Percentiles rank a stretch among this genome's conserved stretches.
These are phyloP conservation scores for Maconellicoccus hirsutus DNA, from an alignment of 1,140 invertebrate species.

Conservation along the genomic window DNA sequence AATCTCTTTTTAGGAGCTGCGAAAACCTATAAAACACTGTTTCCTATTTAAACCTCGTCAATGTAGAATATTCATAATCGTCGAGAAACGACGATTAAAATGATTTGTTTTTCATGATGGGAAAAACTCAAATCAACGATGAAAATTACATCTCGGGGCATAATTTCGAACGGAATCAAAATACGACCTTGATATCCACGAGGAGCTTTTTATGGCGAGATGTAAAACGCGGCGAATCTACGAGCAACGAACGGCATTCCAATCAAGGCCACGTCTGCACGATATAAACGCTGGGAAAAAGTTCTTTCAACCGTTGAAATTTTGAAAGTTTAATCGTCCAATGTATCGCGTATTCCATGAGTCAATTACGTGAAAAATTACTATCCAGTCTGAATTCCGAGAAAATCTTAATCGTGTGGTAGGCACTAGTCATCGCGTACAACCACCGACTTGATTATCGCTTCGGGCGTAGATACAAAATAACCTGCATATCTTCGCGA, in stretches of 20 bases:
- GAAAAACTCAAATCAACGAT: no score
- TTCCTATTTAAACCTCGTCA: no score
- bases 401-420: neutral
- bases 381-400: neutral
- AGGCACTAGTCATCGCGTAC: neutral
- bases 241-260: neutral
- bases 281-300: neutral
- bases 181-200: no score
- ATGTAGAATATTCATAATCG: no score
- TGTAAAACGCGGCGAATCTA: no score
- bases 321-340: neutral
- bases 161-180: no score
- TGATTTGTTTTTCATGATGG: no score
- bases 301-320: neutral
- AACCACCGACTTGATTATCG: neutral
- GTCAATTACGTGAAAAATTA: neutral
- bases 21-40: no score
- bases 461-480: neutral
- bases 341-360: neutral
- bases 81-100: no score
- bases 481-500: neutral
- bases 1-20: no score
- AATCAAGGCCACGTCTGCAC: neutral
- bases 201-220: no score
- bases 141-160: no score